These are phyloP conservation scores for Notodonta ziczac DNA, from an alignment of 2,888 invertebrate genomes.

Conservation along the genomic window DNA sequence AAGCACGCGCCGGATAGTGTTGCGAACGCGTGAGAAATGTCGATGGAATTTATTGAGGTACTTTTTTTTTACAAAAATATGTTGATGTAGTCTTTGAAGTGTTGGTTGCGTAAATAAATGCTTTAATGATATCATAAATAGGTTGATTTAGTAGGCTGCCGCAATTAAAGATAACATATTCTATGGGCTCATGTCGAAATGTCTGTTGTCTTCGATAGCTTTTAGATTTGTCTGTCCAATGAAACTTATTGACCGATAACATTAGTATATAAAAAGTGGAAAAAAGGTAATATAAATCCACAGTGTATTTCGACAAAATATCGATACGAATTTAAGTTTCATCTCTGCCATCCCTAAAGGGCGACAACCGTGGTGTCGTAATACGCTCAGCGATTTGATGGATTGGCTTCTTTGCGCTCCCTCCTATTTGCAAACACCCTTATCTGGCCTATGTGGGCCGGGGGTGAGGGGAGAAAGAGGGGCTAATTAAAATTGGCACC, in stretches of 20 bases:
- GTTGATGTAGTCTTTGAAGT: no score
- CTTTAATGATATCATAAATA: no score
- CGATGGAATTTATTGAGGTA: conserved; percentile 30
- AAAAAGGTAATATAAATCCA: no score
- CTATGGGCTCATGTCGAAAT: no score
- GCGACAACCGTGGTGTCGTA: conserved; percentile 79
- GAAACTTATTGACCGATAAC: no score
- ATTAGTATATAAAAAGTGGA: no score
- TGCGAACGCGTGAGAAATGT: conserved; percentile 44
- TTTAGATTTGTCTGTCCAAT: no score
- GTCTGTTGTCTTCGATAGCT: no score
- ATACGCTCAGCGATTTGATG: conserved; percentile 83
- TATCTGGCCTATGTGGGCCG: conserved; percentile 59
- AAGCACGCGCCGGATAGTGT: conserved; percentile 71
- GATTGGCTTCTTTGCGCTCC: conserved; percentile 83
- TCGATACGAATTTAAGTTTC: conserved; percentile 9
- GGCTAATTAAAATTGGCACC: conserved; percentile 82
- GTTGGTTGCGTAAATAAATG: no score
- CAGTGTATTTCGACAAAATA: conserved; percentile 16
- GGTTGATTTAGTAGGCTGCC: no score
- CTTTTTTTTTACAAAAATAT: no score
- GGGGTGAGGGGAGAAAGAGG: conserved; percentile 44
- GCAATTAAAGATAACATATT: no score
- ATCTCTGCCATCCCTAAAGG: conserved; percentile 48
- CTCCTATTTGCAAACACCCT: conserved; percentile 84